phyloP scores from a whole-genome alignment of 2,113 vertebrate genomes.

The Rhinogobius similis region DNA sequence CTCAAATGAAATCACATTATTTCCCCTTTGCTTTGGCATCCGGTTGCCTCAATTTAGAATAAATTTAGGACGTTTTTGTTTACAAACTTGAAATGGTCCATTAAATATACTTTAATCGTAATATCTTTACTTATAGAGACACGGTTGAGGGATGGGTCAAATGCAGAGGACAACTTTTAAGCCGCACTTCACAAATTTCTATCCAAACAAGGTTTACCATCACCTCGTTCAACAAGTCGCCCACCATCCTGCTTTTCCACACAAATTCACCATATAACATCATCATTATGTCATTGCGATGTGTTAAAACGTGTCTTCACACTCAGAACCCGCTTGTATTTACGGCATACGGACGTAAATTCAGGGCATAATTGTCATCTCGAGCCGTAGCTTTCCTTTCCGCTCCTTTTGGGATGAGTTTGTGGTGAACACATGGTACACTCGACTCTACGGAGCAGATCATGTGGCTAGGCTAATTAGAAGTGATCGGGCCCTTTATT shows the following conservation, averaged over 20 bases:
- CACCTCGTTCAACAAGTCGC: neutral
- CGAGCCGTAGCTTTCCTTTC: conserved; percentile 58
- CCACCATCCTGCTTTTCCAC: neutral
- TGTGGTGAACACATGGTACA: conserved; percentile 64
- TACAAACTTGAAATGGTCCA: too few species aligned
- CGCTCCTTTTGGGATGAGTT: conserved; percentile 35
- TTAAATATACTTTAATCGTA: too few species aligned
- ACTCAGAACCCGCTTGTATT: neutral
- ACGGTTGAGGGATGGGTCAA: too few species aligned
- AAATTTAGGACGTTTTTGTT: too few species aligned
- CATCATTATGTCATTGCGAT: neutral
- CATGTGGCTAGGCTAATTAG: conserved; percentile 71
- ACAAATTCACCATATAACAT: neutral
- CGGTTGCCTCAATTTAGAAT: too few species aligned
- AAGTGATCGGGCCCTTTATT: conserved; percentile 68
- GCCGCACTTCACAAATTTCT: too few species aligned
- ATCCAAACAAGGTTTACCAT: neutral
- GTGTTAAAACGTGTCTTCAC: neutral
- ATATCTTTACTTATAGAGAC: too few species aligned
- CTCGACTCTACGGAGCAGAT: conserved; percentile 33
- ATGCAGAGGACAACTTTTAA: too few species aligned
- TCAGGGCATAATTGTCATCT: conserved; percentile 26
- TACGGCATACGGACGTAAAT: neutral
- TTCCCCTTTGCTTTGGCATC: too few species aligned
- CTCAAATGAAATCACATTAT: too few species aligned